phyloP scores from a whole-genome alignment of 1,140 invertebrate genomes.

The Oedothorax gibbosus region DNA sequence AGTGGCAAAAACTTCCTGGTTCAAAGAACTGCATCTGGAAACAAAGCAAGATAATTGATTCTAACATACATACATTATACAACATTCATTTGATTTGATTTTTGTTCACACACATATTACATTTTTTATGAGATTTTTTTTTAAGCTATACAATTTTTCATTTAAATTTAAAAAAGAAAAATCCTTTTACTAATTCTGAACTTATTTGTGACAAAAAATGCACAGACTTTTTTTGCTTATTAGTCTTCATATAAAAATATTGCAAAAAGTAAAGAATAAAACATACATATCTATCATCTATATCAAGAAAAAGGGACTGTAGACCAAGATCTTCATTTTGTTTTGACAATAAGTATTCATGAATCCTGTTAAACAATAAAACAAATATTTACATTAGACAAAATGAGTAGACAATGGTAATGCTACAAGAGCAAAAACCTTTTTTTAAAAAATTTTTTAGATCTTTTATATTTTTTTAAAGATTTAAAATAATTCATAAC shows the following conservation, averaged over 20 bases:
- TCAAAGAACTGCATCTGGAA: conserved; percentile 51
- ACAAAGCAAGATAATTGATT: conserved; percentile 4
- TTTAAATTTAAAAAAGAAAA: no score
- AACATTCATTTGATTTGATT: no score
- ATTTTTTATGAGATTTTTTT: neutral
- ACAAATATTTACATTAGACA: neutral
- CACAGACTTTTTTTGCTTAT: no score
- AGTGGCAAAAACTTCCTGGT: conserved; percentile 38
- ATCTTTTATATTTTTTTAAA: no score
- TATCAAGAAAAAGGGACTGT: conserved; percentile 20
- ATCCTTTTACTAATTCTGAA: no score
- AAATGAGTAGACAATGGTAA: neutral
- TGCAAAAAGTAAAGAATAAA: neutral
- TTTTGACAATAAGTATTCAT: conserved; percentile 22
- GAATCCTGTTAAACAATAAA: conserved; percentile 28
- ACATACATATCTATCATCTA: conserved; percentile 53
- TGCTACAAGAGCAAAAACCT: neutral
- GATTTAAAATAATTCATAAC: no score
- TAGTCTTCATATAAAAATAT: no score
- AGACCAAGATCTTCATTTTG: neutral
- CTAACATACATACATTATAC: neutral
- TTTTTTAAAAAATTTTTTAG: no score
- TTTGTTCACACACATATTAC: neutral
- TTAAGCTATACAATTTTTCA: no score
- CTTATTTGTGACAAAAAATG: no score